Evolutionary conservation across 2,797 vertebrate genomes (phyloP).

Genomic region (Schizopygopsis pylzovi): DNA sequence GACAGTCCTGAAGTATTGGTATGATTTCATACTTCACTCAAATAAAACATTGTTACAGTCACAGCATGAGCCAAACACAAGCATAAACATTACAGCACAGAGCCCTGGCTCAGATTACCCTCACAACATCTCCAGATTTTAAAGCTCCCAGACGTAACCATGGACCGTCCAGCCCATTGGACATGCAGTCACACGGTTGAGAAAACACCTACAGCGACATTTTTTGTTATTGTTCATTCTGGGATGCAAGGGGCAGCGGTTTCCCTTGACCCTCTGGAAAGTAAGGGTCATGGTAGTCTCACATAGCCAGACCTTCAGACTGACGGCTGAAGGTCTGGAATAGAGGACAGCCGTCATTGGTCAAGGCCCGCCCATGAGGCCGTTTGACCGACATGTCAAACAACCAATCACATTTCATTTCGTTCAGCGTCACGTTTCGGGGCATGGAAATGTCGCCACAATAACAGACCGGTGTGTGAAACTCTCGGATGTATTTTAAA

Average conservation of each 20-base stretch:
- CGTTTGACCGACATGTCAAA: no score
- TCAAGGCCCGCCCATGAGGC: no score
- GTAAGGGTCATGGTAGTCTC: neutral
- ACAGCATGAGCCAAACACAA: slow-evolving; percentile 50
- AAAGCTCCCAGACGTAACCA: slow-evolving; percentile 35
- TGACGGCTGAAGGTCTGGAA: no score
- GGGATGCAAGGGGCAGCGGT: neutral
- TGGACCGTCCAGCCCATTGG: slow-evolving; percentile 29
- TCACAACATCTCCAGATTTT: slow-evolving; percentile 41
- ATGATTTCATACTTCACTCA: slow-evolving; percentile 61
- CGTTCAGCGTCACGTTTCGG: no score
- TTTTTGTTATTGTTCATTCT: slow-evolving; percentile 28
- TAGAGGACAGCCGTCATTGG: no score
- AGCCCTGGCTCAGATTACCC: slow-evolving; percentile 37
- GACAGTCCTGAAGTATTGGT: slow-evolving; percentile 57
- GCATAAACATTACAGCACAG: slow-evolving; percentile 60
- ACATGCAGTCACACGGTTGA: slow-evolving; percentile 30
- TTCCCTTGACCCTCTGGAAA: neutral
- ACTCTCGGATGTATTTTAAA: no score
- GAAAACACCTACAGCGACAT: slow-evolving; percentile 25
- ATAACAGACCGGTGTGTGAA: no score
- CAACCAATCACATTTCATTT: no score
- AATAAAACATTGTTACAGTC: slow-evolving; percentile 60
- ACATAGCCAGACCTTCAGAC: no score
- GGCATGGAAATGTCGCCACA: no score